Evolutionary conservation across 2,888 invertebrate genomes (phyloP), one percentile per base, ranked within the genome.

Genomic region (Candidula unifasciata): DNA sequence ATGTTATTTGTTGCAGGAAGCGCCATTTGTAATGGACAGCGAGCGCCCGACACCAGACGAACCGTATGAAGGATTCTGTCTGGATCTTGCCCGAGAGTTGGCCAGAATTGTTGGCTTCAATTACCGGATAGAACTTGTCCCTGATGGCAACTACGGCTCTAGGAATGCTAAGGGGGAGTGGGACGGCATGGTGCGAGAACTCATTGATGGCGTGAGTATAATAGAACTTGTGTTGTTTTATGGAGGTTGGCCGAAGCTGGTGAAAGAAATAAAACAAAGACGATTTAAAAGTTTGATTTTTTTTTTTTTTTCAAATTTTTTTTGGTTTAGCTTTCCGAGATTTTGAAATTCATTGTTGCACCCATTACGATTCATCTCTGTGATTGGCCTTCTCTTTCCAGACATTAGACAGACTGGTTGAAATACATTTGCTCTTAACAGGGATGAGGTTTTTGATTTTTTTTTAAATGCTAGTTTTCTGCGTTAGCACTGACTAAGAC

Each of bases 21-120:
- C 96, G 69, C 98, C 98, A 0, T 98, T 98, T 90, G 96, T 97
- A 21, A 97, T 97, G 97, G 93, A 96, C 27, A 97, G 96, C 92
- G 94, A 96, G 90, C 94, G 96, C 90, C 96, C 96, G 87, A 94
- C 97, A 82, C 95, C 95, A 78, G 97, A 97, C 1, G 97, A 96
- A 87, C 95, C 89, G 71, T 93, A 91, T 69, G 92, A 92, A 84
- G 94, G 94, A 0, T 98, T 97, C 91, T 97, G 97, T 54, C 96
- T 98, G 81, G 98, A 98, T 92, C 94, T 98, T 27, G 96, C 98
- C 83, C 95, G 96, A 60, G 96, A 97, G 92, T 94, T 98, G 73
- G 95, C 97, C 21, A 95, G 95, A 91, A 95, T 96, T 91, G 95
- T 97, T 33, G 96, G 96, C 68, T 98, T 98, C 93, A 96, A 96